phyloP scores from a whole-genome alignment of 2,888 invertebrate species.

The Augochlorella aurata region DNA sequence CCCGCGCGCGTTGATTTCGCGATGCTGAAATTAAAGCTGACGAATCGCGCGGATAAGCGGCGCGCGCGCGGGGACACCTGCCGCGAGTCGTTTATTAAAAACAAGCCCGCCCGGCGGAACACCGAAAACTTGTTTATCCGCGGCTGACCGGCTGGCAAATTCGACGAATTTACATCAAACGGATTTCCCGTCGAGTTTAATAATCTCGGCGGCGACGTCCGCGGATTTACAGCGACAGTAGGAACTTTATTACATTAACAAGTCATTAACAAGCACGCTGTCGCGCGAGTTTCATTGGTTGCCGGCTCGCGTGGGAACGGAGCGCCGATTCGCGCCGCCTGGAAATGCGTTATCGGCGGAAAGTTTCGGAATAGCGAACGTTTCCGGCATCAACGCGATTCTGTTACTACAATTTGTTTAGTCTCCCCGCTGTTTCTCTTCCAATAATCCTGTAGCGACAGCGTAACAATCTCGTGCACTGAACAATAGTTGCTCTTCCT shows the following conservation, averaged over 20 bases:
- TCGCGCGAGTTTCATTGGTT: constrained; percentile 21
- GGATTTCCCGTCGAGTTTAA: neutral
- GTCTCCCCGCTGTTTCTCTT: neutral
- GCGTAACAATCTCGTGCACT: neutral
- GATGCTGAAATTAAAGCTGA: neutral
- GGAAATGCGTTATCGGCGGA: neutral
- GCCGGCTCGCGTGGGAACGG: neutral
- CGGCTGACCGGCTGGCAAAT: too few species aligned
- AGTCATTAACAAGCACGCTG: constrained; percentile 18
- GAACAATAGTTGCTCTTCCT: neutral
- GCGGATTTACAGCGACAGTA: constrained; percentile 15
- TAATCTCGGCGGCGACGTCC: neutral
- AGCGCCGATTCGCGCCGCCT: neutral
- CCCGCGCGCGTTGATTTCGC: neutral
- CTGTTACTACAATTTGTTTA: neutral
- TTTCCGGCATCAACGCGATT: neutral
- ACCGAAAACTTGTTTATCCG: neutral
- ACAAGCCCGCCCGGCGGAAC: neutral
- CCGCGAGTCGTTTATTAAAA: neutral
- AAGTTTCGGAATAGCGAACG: neutral
- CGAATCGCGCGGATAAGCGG: neutral
- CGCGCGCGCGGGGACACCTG: neutral
- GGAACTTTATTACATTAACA: constrained; percentile 19
- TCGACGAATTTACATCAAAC: constrained; percentile 2
- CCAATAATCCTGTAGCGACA: neutral